Evolutionary conservation across 2,888 invertebrate genomes (phyloP).

Genomic region (Cheilosia scutellata): DNA sequence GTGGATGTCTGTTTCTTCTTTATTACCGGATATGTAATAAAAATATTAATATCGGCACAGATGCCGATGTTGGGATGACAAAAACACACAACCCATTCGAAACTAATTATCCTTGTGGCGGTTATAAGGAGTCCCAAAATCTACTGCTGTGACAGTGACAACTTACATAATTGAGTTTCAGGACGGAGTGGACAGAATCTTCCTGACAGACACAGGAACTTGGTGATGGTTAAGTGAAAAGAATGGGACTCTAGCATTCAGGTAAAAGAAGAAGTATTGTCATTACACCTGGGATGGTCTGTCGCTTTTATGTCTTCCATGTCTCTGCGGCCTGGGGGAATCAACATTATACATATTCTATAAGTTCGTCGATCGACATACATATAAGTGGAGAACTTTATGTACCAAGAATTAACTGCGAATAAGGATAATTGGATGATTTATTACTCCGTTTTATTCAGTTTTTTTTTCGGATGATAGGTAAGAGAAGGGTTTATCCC

Average conservation of each 20-base stretch:
- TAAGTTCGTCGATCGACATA: background rate
- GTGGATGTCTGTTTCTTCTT: constrained; percentile 24
- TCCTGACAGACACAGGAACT: background rate
- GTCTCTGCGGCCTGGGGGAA: constrained; percentile 1
- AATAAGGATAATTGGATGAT: constrained; percentile 70
- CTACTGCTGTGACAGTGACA: constrained; percentile 41
- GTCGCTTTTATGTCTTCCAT: constrained; percentile 30
- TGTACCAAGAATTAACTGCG: constrained; percentile 46
- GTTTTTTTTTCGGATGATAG: background rate
- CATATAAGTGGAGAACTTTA: constrained; percentile 25
- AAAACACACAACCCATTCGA: constrained; percentile 66
- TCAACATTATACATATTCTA: constrained; percentile 10
- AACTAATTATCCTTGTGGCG: constrained; percentile 66
- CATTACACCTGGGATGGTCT: constrained; percentile 64
- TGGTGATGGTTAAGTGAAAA: background rate
- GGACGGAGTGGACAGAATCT: constrained; percentile 32
- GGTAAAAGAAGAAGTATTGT: too few relatives aligned
- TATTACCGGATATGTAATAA: constrained; percentile 45
- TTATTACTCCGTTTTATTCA: constrained; percentile 44
- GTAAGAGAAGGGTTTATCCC: constrained; percentile 20
- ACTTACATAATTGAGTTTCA: constrained; percentile 32
- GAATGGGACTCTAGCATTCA: background rate
- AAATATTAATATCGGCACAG: constrained; percentile 69
- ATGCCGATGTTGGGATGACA: constrained; percentile 63
- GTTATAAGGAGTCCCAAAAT: constrained; percentile 27